phyloP scores from a whole-genome alignment of 2,888 invertebrate genomes.

The Adineta ricciae region DNA sequence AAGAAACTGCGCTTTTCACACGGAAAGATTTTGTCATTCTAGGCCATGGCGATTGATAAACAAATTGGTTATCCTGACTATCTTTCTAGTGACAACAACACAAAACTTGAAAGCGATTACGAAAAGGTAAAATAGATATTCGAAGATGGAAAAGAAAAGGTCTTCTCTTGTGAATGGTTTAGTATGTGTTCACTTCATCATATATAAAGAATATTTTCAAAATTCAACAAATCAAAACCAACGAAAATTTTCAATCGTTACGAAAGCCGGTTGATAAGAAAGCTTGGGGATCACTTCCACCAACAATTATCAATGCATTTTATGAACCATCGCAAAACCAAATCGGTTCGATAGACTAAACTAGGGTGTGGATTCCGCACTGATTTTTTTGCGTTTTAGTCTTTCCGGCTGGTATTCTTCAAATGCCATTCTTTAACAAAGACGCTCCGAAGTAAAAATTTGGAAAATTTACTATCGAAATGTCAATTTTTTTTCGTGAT shows the following conservation, averaged over 20 bases:
- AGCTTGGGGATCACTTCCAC: neutral
- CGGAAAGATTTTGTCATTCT: neutral
- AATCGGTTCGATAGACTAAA: constrained; percentile 58
- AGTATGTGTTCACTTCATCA: constrained; percentile 17
- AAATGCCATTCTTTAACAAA: constrained; percentile 48
- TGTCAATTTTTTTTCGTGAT: neutral
- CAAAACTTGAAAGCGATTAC: constrained; percentile 24
- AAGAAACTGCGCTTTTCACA: neutral
- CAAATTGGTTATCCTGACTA: constrained; percentile 55
- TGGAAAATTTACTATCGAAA: neutral
- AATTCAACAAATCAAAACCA: neutral
- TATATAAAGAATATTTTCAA: neutral
- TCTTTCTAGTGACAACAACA: constrained; percentile 13
- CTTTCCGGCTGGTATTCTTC: constrained; percentile 49
- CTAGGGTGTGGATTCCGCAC: neutral
- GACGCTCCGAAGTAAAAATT: constrained; percentile 42
- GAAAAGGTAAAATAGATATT: neutral
- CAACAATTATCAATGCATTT: constrained; percentile 69
- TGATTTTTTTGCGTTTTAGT: neutral
- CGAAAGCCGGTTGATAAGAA: neutral
- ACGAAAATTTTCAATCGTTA: neutral
- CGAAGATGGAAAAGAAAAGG: too few relatives aligned
- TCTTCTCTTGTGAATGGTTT: neutral
- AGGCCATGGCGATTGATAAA: constrained; percentile 65
- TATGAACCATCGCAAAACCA: constrained; percentile 84